Percentiles rank a stretch among this genome's conserved stretches.
Evolutionary conservation across 2,888 invertebrate genomes (phyloP).

Genomic region (Coelogynopora nodosa): DNA sequence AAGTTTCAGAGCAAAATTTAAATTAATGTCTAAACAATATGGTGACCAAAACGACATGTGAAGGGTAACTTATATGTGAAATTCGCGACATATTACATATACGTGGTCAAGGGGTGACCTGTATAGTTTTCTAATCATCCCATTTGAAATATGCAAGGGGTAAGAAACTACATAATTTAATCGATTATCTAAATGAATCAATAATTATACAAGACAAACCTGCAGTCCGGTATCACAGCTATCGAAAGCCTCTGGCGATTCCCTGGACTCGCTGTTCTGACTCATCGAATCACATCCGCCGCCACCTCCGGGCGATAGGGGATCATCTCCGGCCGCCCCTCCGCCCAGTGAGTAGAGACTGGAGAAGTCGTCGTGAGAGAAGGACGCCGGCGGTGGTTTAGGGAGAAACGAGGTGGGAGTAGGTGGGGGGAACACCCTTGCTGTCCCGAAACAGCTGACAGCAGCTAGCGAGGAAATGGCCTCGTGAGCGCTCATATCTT

Average conservation of each 20-base stretch:
- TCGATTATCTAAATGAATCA: no score
- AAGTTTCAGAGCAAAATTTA: no score
- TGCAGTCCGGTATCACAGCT: background rate
- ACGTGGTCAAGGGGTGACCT: no score
- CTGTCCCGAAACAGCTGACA: background rate
- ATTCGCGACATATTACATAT: no score
- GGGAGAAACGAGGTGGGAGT: background rate
- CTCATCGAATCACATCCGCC: slow-evolving; percentile 3
- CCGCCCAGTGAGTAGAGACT: slow-evolving; percentile 8
- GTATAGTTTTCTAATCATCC: no score
- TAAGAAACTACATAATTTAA: no score
- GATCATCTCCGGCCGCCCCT: background rate
- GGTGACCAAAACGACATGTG: no score
- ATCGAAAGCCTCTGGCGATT: background rate
- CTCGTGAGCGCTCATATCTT: background rate
- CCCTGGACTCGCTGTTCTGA: background rate
- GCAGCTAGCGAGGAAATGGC: background rate
- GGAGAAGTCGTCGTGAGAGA: background rate
- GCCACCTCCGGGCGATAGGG: background rate
- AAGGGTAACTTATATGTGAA: no score
- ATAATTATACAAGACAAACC: no score
- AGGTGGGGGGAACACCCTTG: background rate
- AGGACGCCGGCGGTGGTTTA: background rate
- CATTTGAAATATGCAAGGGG: no score
- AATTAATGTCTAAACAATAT: no score